Evolutionary conservation across 2,888 invertebrate species (phyloP).

Genomic region (Acheta domesticus): DNA sequence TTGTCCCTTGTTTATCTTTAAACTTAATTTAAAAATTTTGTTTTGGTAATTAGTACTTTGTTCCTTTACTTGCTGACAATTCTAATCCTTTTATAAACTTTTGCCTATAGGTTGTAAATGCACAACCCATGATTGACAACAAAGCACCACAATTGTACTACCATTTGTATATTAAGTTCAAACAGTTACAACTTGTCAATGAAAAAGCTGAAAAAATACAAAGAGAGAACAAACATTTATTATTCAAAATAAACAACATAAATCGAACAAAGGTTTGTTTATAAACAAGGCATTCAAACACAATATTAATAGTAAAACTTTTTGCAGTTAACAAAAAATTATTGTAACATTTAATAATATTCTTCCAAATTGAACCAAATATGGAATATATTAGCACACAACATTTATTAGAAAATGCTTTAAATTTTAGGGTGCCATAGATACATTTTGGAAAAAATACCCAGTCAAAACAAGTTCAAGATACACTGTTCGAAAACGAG

Average conservation of each 20-base stretch:
- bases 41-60: too few relatives aligned
- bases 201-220: conserved; percentile 50
- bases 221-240: conserved; percentile 56
- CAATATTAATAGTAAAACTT: too few relatives aligned
- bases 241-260: conserved; percentile 58
- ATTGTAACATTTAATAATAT: too few relatives aligned
- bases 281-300: neutral
- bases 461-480: conserved; percentile 19
- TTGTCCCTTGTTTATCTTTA: too few relatives aligned
- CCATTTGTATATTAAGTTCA: conserved; percentile 53
- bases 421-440: conserved; percentile 30
- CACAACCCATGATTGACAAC: conserved; percentile 49
- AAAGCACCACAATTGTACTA: conserved; percentile 55
- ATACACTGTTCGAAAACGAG: neutral
- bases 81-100: too few relatives aligned
- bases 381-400: too few relatives aligned
- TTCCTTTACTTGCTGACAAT: too few relatives aligned
- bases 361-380: too few relatives aligned
- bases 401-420: too few relatives aligned
- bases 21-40: too few relatives aligned
- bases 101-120: conserved; percentile 24
- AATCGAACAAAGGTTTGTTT: conserved; percentile 55
- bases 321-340: too few relatives aligned
- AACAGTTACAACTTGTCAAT: conserved; percentile 44
- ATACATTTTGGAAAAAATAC: conserved; percentile 21